These are phyloP conservation scores for Drusus annulatus DNA, from an alignment of 1,140 invertebrate genomes.

Conservation along the genomic window DNA sequence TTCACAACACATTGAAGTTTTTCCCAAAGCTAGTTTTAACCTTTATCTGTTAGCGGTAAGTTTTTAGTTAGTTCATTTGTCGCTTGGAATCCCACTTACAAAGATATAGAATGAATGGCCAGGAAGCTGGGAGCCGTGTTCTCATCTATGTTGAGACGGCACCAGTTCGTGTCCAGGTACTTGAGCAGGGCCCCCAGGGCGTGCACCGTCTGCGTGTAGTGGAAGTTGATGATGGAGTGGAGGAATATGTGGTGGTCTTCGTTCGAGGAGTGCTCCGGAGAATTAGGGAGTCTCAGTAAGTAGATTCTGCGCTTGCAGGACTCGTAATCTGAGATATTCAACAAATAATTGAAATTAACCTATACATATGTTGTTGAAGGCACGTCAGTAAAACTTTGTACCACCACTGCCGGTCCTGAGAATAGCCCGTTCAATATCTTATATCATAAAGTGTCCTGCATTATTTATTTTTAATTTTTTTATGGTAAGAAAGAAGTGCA, in stretches of 20 bases:
- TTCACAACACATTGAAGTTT: no score
- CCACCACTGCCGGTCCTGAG: no score
- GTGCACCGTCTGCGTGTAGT: slow-evolving; percentile 77
- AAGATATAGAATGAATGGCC: slow-evolving; percentile 74
- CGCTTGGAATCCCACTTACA: slow-evolving; percentile 72
- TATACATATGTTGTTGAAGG: no score
- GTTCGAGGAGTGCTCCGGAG: slow-evolving; percentile 73
- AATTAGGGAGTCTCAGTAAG: slow-evolving; percentile 74
- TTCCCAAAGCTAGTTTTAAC: no score
- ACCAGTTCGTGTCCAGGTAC: slow-evolving; percentile 81
- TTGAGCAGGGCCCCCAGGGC: slow-evolving; percentile 82
- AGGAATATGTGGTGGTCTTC: slow-evolving; percentile 77
- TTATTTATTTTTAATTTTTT: no score
- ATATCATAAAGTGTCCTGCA: no score
- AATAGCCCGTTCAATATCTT: no score
- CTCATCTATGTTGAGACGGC: slow-evolving; percentile 73
- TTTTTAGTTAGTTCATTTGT: no score
- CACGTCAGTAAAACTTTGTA: no score
- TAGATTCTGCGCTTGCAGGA: slow-evolving; percentile 76
- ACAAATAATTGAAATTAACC: no score
- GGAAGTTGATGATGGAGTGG: slow-evolving; percentile 79
- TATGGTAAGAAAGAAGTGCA: no score
- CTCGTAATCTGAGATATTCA: slow-evolving; percentile 70
- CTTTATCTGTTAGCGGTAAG: no score
- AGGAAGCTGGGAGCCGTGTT: slow-evolving; percentile 72